Evolutionary conservation across 2,888 invertebrate genomes (phyloP).

Genomic region (Parnassius smintheus): DNA sequence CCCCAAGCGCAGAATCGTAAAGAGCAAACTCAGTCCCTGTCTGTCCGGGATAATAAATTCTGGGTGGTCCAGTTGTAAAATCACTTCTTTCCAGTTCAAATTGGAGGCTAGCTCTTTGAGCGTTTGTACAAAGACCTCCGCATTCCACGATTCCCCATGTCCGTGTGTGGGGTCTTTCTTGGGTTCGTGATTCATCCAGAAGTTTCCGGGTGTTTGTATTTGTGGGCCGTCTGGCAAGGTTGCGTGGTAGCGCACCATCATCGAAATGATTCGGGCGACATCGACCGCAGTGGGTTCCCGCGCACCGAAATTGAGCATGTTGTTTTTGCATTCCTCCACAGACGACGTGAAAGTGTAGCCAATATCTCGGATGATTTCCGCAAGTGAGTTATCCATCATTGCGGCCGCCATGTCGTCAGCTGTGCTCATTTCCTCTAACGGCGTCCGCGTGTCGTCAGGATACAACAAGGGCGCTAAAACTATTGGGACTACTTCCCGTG

Average conservation of each 20-base stretch:
- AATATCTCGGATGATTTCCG: slow-evolving; percentile 95
- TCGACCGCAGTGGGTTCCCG: slow-evolving; percentile 91
- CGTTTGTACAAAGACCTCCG: slow-evolving; percentile 96
- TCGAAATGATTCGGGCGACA: slow-evolving; percentile 91
- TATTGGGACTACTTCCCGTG: slow-evolving; percentile 92
- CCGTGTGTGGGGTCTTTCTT: slow-evolving; percentile 76
- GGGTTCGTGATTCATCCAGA: slow-evolving; percentile 81
- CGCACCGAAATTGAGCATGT: slow-evolving; percentile 89
- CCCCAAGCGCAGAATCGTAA: slow-evolving; percentile 91
- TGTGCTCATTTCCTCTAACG: slow-evolving; percentile 83
- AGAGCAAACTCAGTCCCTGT: slow-evolving; percentile 89
- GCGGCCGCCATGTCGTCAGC: slow-evolving; percentile 82
- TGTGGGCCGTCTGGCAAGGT: slow-evolving; percentile 84
- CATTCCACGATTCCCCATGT: slow-evolving; percentile 90
- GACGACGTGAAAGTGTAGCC: slow-evolving; percentile 94
- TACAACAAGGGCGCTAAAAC: slow-evolving; percentile 94
- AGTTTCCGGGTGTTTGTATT: slow-evolving; percentile 84
- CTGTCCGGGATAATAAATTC: slow-evolving; percentile 95
- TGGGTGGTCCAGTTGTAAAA: slow-evolving; percentile 93
- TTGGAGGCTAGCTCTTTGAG: slow-evolving; percentile 93
- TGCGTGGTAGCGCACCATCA: slow-evolving; percentile 92
- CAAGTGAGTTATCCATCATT: slow-evolving; percentile 88
- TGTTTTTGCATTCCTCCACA: slow-evolving; percentile 93
- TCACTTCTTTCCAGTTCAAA: slow-evolving; percentile 96
- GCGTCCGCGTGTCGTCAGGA: slow-evolving; percentile 86